Conservation (phyloP, 2,797 vertebrate species). For the Microctenopoma lineatum region DNA sequence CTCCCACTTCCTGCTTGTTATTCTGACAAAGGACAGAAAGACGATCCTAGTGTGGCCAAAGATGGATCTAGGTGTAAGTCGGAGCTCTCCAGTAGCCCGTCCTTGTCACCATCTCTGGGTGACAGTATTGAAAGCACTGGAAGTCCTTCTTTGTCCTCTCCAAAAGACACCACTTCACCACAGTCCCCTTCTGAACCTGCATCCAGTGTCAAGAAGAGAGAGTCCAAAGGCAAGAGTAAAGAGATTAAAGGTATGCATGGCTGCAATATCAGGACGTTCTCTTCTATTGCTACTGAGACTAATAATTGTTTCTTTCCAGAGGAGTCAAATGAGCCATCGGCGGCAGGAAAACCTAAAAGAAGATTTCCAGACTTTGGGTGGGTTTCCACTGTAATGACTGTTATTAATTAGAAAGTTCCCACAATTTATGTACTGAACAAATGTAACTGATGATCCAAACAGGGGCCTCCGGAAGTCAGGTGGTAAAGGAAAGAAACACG, state of each 20-base stretch:
- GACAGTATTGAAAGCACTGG: slow-evolving; percentile 80
- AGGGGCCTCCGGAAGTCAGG: slow-evolving; percentile 94
- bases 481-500: slow-evolving; percentile 92
- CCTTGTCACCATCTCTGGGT: slow-evolving; percentile 79
- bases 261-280: background rate
- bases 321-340: slow-evolving; percentile 84
- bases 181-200: slow-evolving; percentile 82
- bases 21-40: slow-evolving; percentile 71
- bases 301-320: slow-evolving; percentile 76
- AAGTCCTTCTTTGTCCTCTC: slow-evolving; percentile 74
- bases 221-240: slow-evolving; percentile 87
- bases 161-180: slow-evolving; percentile 79
- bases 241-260: slow-evolving; percentile 84
- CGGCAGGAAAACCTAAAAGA: slow-evolving; percentile 88
- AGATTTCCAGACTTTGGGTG: slow-evolving; percentile 96
- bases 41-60: slow-evolving; percentile 65
- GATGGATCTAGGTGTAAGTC: slow-evolving; percentile 63
- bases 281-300: slow-evolving; percentile 10
- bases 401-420: background rate
- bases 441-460: slow-evolving; percentile 42
- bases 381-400: slow-evolving; percentile 34
- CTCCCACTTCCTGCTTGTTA: slow-evolving; percentile 77
- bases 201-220: slow-evolving; percentile 87
- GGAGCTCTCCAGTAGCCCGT: slow-evolving; percentile 73
- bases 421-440: background rate